Conservation (phyloP, 2,888 invertebrate species). For the Mythimna albipuncta region DNA sequence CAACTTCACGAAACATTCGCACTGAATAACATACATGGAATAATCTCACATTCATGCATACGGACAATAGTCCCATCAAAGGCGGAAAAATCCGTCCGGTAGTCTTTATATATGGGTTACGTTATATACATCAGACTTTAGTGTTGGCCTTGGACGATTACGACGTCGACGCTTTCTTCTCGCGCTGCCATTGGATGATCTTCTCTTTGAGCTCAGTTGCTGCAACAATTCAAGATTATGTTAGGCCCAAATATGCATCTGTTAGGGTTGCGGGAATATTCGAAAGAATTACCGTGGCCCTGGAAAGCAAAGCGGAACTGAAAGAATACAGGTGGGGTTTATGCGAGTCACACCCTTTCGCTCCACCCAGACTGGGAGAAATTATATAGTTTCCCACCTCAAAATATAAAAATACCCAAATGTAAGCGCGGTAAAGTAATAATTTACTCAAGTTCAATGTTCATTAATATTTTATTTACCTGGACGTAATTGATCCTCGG, state of each 20-base stretch:
- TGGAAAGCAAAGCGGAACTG: no score
- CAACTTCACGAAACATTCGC: constrained; percentile 72
- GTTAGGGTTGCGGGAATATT: no score
- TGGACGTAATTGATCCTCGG: constrained; percentile 97
- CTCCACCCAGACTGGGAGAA: no score
- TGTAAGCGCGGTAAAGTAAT: no score
- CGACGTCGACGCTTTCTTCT: constrained; percentile 91
- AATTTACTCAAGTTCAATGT: no score
- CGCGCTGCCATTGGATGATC: constrained; percentile 96
- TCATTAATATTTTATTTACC: constrained; percentile 86
- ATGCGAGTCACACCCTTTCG: no score
- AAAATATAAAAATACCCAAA: no score
- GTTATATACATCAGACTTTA: constrained; percentile 89
- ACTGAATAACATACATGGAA: constrained; percentile 80
- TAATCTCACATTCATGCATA: constrained; percentile 86
- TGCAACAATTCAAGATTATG: constrained; percentile 75
- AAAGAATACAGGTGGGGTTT: no score
- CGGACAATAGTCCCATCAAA: constrained; percentile 86
- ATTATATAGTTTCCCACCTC: no score
- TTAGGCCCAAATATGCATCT: not conserved
- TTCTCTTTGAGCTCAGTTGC: constrained; percentile 96
- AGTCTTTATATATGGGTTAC: constrained; percentile 83
- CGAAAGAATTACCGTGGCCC: no score
- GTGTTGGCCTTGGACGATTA: constrained; percentile 80
- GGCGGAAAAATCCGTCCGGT: constrained; percentile 79